Percentiles rank a stretch among this genome's conserved stretches.
phyloP scores from a whole-genome alignment of 2,113 vertebrate species.

The Hypanus sabinus region DNA sequence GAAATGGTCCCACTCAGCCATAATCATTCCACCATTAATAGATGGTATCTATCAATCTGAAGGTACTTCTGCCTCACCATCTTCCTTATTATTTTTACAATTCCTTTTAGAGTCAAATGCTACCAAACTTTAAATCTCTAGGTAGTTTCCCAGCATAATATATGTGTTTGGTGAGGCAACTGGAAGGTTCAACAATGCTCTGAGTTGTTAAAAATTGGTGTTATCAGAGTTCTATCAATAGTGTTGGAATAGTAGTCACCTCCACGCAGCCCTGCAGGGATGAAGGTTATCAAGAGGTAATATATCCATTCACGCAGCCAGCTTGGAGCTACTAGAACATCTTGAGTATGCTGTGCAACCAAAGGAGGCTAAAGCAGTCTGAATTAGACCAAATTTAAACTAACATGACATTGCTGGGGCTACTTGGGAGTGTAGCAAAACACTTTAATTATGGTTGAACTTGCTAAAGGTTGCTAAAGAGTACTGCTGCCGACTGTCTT shows the following conservation, averaged over 20 bases:
- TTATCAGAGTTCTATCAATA: too few relatives aligned
- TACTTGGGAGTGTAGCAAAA: background rate
- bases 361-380: background rate
- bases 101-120: background rate
- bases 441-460: background rate
- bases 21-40: background rate
- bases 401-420: background rate
- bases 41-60: background rate
- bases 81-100: background rate
- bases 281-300: background rate
- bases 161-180: too few relatives aligned
- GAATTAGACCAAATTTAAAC: background rate
- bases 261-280: background rate
- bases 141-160: too few relatives aligned
- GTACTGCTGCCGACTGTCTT: too few relatives aligned
- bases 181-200: too few relatives aligned
- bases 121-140: background rate
- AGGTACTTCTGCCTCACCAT: background rate
- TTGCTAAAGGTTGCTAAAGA: background rate
- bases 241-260: background rate
- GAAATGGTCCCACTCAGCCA: background rate
- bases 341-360: background rate
- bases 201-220: too few relatives aligned
- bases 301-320: background rate
- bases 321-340: background rate